A percentile compares a stretch with the other conserved stretches of the same genome.
These are phyloP conservation scores for Sceloporus tristichus DNA, from an alignment of 2,113 vertebrate species.

Conservation along the genomic window DNA sequence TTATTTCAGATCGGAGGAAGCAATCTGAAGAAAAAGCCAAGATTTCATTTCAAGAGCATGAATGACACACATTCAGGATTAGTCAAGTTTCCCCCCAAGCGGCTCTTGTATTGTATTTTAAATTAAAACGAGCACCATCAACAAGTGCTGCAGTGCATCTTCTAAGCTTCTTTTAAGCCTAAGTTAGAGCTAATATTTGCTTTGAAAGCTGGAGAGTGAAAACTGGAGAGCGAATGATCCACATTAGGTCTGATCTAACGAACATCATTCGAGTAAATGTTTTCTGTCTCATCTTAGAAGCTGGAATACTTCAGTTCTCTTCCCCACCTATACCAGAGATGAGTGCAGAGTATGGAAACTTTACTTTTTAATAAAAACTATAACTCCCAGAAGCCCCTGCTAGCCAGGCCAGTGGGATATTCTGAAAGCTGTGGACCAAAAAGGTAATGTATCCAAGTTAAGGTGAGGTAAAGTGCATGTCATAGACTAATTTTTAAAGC, in stretches of 20 bases:
- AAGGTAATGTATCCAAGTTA: too few relatives aligned
- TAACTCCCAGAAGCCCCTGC: too few relatives aligned
- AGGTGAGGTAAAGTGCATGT: too few relatives aligned
- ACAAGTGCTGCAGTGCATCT: not conserved
- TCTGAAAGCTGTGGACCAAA: too few relatives aligned
- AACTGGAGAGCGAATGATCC: not conserved
- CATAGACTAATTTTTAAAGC: too few relatives aligned
- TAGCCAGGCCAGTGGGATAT: too few relatives aligned
- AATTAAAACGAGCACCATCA: conserved; percentile 31
- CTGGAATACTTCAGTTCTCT: not conserved
- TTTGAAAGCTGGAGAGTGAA: not conserved
- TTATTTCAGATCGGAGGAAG: not conserved
- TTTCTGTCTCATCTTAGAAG: not conserved
- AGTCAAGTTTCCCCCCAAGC: not conserved
- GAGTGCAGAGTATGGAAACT: not conserved
- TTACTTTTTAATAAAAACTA: too few relatives aligned
- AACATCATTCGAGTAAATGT: not conserved
- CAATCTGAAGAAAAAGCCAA: not conserved
- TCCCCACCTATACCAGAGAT: not conserved
- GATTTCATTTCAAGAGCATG: conserved; percentile 23
- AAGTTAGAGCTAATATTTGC: not conserved
- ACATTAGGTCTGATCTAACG: not conserved
- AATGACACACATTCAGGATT: not conserved
- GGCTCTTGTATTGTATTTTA: not conserved
- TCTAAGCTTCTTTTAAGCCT: too few relatives aligned